Conservation (phyloP, 2,888 invertebrate species). For the Rapana venosa region DNA sequence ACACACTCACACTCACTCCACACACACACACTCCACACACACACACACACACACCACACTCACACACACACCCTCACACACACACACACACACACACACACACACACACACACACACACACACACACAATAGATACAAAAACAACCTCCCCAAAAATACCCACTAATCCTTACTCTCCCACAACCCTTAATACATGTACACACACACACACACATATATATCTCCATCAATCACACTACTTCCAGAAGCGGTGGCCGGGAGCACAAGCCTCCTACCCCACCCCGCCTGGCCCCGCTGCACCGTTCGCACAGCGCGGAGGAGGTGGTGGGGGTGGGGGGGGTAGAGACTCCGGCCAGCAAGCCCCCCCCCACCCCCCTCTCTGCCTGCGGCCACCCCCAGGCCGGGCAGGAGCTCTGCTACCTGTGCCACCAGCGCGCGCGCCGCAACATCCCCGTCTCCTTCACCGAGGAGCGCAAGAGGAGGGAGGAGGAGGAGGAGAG, state of each 20-base stretch:
- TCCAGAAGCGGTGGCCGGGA: neutral
- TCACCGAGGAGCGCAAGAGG: slow-evolving; percentile 71
- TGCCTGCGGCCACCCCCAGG: slow-evolving; percentile 74
- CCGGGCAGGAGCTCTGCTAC: slow-evolving; percentile 79
- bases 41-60: too few species aligned
- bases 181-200: too few species aligned
- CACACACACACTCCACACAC: too few species aligned
- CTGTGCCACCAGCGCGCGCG: slow-evolving; percentile 78
- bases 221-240: too few species aligned
- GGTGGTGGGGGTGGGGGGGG: slow-evolving; percentile 48
- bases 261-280: slow-evolving; percentile 48
- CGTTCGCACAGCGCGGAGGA: slow-evolving; percentile 64
- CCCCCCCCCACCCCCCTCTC: slow-evolving; percentile 49
- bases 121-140: too few species aligned
- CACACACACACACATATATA: too few species aligned
- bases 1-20: too few species aligned
- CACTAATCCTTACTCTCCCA: too few species aligned
- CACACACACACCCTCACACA: too few species aligned
- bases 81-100: too few species aligned
- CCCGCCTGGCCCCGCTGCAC: slow-evolving; percentile 62
- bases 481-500: slow-evolving; percentile 76
- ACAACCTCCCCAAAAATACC: too few species aligned
- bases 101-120: too few species aligned
- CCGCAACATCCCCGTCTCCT: slow-evolving; percentile 77
- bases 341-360: slow-evolving; percentile 42